Conservation (phyloP, 2,113 vertebrate species). For the Lontra canadensis region DNA sequence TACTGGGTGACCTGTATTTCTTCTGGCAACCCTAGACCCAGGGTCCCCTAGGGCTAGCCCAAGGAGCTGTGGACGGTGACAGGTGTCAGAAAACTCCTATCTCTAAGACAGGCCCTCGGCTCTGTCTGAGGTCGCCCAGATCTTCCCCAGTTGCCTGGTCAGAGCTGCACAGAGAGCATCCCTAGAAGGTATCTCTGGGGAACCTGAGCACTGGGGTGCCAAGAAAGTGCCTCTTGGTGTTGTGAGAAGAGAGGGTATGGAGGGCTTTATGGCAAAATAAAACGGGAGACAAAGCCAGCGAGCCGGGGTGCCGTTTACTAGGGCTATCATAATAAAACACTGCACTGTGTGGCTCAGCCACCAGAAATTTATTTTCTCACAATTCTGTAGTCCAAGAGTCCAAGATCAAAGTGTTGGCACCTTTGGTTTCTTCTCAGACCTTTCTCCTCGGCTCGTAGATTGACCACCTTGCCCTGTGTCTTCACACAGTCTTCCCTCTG, state of each 20-base stretch:
- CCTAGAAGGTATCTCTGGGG: not conserved
- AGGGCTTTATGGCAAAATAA: not conserved
- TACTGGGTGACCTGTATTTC: not conserved
- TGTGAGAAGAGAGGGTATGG: not conserved
- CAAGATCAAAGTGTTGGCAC: not conserved
- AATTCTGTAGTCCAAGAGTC: not conserved
- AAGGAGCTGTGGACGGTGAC: too few relatives aligned
- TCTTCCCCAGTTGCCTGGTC: not conserved
- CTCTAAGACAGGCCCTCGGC: not conserved
- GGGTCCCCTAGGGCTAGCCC: not conserved
- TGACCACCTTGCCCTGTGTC: not conserved
- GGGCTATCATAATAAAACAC: not conserved
- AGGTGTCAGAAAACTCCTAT: not conserved
- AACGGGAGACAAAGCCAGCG: not conserved
- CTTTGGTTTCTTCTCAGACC: not conserved
- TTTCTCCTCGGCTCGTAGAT: not conserved
- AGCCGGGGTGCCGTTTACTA: rapidly evolving
- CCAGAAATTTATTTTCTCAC: not conserved
- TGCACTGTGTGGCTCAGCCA: too few relatives aligned
- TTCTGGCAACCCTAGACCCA: not conserved
- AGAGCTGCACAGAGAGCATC: rapidly evolving
- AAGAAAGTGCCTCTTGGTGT: not conserved
- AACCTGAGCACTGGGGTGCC: not conserved
- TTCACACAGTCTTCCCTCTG: not conserved
- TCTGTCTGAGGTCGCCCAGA: not conserved